Evolutionary conservation across 2,888 invertebrate genomes (phyloP).

Genomic region (Esperia sulphurella): DNA sequence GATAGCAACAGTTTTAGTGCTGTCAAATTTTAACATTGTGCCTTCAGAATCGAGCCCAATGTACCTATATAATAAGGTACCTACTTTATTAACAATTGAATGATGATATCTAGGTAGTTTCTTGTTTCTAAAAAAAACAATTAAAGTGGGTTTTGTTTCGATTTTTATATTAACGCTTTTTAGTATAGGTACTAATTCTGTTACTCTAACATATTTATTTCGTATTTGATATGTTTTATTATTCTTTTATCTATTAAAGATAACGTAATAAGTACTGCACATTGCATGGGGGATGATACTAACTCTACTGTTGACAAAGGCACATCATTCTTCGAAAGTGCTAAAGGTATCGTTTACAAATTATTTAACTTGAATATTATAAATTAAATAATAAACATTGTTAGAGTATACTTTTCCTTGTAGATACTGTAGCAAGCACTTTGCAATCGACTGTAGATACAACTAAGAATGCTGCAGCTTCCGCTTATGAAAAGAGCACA

Average conservation of each 20-base stretch:
- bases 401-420: slow-evolving; percentile 6
- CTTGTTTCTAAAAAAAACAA: too few relatives aligned
- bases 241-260: slow-evolving; percentile 20
- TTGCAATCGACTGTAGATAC: slow-evolving; percentile 37
- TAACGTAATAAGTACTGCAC: slow-evolving; percentile 34
- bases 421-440: slow-evolving; percentile 38
- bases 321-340: slow-evolving; percentile 26
- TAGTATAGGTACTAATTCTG: too few relatives aligned
- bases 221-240: too few relatives aligned
- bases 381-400: neutral
- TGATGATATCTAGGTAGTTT: too few relatives aligned
- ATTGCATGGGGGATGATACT: slow-evolving; percentile 38
- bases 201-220: too few relatives aligned
- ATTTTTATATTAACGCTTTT: too few relatives aligned
- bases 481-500: slow-evolving; percentile 41
- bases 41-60: too few relatives aligned
- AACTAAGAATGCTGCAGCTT: slow-evolving; percentile 40
- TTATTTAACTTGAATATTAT: neutral
- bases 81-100: too few relatives aligned
- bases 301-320: slow-evolving; percentile 42
- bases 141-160: too few relatives aligned
- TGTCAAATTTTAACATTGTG: too few relatives aligned
- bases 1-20: too few relatives aligned
- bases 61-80: too few relatives aligned
- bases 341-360: slow-evolving; percentile 35